Evolutionary conservation across 2,888 invertebrate species (phyloP), one percentile per base, ranked within the genome.

Genomic region (Meandrusa payeni): DNA sequence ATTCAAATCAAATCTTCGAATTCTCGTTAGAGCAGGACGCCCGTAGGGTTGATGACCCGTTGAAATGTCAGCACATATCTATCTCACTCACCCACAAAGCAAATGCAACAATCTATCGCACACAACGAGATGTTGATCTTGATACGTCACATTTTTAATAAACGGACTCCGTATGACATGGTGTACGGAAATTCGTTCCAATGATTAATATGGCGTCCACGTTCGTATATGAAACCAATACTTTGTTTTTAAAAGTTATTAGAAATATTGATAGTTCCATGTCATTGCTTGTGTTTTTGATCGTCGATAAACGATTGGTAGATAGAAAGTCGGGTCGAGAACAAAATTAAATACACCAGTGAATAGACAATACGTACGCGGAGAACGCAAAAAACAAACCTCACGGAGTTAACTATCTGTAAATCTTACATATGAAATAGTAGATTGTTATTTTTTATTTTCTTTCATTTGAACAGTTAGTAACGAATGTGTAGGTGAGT

Each of bases 71-170:
- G 82, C 76, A 74, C 70, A 65, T 64, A 50, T 68, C 73, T 58
- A 52, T 82, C 85, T 73, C 75, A 55, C 69, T 86, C 75, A 46
- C 62, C 58, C 80, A 46, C 53, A 24, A 53, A 46, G 54, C 52
- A 55, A 55, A 55, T 54, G 55, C 59, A 66, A 68, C 65, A 65
- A 55, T 55, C 64, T 61, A 68, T 85, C 77, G 65, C 75, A 52
- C 69, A 83, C 77, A 67, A 72, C 67, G 77, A 82, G 83, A 86
- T 85, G 85, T 83, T 86, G 87, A 87, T 87, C 87, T 87, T 85
- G 85, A 87, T 86, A 87, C 86, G 86, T 87, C 87, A 86, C 77
- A 83, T 85, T 87, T 87, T 87, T 87, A 86, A 87, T 86, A 87
- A 87, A 86, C 86, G 86, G 80, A 87, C 78, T 74, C 69, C 70